Base-by-base conservation (phyloP, 1,140 invertebrate species). In the Zaprionus kolodkinae region DNA sequence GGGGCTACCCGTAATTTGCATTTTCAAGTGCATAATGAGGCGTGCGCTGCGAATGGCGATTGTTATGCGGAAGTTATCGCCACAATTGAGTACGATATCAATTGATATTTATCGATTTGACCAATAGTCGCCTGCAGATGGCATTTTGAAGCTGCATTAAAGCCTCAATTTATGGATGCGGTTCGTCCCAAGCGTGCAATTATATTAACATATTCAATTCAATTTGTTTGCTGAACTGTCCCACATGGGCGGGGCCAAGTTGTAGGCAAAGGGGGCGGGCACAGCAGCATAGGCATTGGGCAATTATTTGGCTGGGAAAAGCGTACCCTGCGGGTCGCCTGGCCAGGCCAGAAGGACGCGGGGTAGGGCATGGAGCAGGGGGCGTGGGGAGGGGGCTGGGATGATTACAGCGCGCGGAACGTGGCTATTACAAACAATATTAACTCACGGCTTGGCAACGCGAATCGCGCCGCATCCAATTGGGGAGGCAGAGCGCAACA, bases 161-260 rank as follows among this genome's bases (percentile, higher is more conserved):
- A 61, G 68, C 60, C 21, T 30, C 27, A 82, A 84, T 84, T 84
- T 84, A 84, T 84, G 81, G 21, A 1, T 21, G 27, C 27, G 27
- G 27, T 30, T n/a, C n/a, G 27, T 30, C 35, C 25, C 67, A 64
- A 45, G 54, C 56, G 71, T 65, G 79, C 81, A 85, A 85, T 85
- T 85, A 85, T 83, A 83, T 80, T 87, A 74, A 87, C 73, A 87
- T 88, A 87, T 88, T 87, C 70, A 80, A 87, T 87, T 87, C 76
- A 87, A 87, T 87, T 87, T 82, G 83, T 87, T 86, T 86, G 74
- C 65, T 54, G 60, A 84, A 79, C 70, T 84, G 76, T 83, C 52
- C 76, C 74, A 59, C 6, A 7, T 45, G 82, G 33, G 35, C 10
- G 15, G 33, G n/a, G 57, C 1, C 6, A 6, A 27, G 33, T 21